Conservation (phyloP, 2,888 invertebrate genomes). For the Tetragonisca angustula region DNA sequence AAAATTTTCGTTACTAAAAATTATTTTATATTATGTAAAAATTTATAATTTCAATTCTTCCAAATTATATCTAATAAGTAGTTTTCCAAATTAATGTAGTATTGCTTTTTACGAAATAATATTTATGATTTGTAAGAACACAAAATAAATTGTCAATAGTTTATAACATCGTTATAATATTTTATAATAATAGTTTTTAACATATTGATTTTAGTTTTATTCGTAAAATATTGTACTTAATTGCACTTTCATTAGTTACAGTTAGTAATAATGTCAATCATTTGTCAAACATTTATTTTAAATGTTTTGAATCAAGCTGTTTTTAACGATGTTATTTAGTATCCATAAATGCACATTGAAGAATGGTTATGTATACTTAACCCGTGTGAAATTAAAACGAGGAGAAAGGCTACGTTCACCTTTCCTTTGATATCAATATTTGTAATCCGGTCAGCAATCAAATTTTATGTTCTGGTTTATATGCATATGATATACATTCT, state of each 20-base stretch:
- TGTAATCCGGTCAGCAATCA: conserved; percentile 13
- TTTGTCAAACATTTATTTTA: neutral
- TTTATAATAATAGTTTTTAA: neutral
- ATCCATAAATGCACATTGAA: neutral
- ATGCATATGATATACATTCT: neutral
- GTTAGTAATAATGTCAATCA: neutral
- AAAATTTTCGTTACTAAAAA: neutral
- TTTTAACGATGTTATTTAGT: neutral
- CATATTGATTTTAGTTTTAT: neutral
- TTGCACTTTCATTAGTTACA: neutral
- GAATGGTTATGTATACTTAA: conserved; percentile 3
- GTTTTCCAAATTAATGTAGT: neutral
- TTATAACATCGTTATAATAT: neutral
- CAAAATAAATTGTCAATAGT: neutral
- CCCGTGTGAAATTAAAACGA: conserved; percentile 28
- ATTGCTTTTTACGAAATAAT: neutral
- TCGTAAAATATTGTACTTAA: neutral
- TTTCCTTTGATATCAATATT: conserved; percentile 19
- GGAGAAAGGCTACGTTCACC: conserved; percentile 32
- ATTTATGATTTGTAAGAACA: neutral
- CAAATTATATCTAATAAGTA: neutral
- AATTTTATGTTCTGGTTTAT: conserved; percentile 16
- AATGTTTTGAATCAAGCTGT: neutral
- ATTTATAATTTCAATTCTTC: neutral
- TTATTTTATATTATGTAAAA: neutral